Evolutionary conservation across 2,888 invertebrate genomes (phyloP), one percentile per base, ranked within the genome.

Genomic region (Yponomeuta malinellus): DNA sequence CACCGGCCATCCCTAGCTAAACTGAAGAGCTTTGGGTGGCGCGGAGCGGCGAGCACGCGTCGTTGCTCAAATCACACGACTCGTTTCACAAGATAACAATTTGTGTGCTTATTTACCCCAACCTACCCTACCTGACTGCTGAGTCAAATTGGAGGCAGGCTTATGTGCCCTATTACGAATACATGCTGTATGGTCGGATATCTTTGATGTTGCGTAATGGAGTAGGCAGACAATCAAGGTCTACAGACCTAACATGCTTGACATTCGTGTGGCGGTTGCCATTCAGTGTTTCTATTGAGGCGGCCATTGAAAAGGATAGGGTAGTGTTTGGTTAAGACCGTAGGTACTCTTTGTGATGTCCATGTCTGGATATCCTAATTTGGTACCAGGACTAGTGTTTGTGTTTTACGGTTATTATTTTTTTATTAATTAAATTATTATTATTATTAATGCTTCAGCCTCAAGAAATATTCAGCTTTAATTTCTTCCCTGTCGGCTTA

Each of bases 81-180:
- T 90, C 91, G 92, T 90, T 92, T 89, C 92, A 89, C 92, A 90
- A 92, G 92, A 92, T 91, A 92, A 92, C 92, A 91, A 92, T 92
- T 92, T 92, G 91, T 81, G 81, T 71, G 85, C 84, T 89, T 91
- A 91, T 91, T 87, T 91, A 90, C 90, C 88, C 81, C 68, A 48
- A 23, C 70, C 70, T 43, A 12, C 70, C 63, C 70, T 70, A 70
- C 70, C 70, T 70, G 70, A 29, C 65, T 65, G 33, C 65, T 59
- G 52, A 59, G 15, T 59, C 52, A 59, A 59, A 59, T 59, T 59
- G 52, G 52, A 59, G 5, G 52, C 52, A 12, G 52, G 15, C 52
- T 59, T 59, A 59, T 59, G 52, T 59, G 52, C 52, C 43, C 43
- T 9, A 43, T 43, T 43, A 59, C 52, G 52, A 59, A 2, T 59